Percentiles rank a stretch among this genome's conserved stretches.
phyloP scores from a whole-genome alignment of 2,888 invertebrate genomes.

The Leucophora obtusa region DNA sequence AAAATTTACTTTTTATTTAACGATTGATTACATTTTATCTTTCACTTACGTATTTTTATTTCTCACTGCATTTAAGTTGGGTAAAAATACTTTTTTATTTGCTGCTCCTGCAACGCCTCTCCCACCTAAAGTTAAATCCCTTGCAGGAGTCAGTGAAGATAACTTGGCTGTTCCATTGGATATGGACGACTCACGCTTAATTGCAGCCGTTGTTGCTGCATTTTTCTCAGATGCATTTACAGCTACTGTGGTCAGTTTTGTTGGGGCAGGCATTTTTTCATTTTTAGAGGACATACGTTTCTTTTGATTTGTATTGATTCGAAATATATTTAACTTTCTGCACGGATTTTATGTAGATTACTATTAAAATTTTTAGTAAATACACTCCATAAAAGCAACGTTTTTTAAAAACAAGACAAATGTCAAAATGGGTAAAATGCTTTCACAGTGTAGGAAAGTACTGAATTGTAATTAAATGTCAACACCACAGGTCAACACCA shows the following conservation, averaged over 20 bases:
- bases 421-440: no score
- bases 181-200: slow-evolving; percentile 55
- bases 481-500: no score
- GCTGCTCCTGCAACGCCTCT: slow-evolving; percentile 70
- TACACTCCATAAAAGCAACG: slow-evolving; percentile 24
- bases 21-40: not conserved
- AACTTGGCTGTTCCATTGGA: slow-evolving; percentile 69
- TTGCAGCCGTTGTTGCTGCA: slow-evolving; percentile 6
- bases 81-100: slow-evolving; percentile 82
- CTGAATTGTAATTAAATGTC: no score
- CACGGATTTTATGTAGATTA: not conserved
- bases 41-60: slow-evolving; percentile 80
- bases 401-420: slow-evolving; percentile 16
- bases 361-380: not conserved
- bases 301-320: not conserved
- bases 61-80: slow-evolving; percentile 82
- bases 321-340: not conserved
- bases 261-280: slow-evolving; percentile 54
- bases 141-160: slow-evolving; percentile 80
- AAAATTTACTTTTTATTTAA: not conserved
- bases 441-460: no score
- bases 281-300: slow-evolving; percentile 45
- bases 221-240: slow-evolving; percentile 21
- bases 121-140: slow-evolving; percentile 81
- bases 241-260: slow-evolving; percentile 23